phyloP scores from a whole-genome alignment of 92 coral and sea anemone species.

The Blastomussa wellsi region DNA sequence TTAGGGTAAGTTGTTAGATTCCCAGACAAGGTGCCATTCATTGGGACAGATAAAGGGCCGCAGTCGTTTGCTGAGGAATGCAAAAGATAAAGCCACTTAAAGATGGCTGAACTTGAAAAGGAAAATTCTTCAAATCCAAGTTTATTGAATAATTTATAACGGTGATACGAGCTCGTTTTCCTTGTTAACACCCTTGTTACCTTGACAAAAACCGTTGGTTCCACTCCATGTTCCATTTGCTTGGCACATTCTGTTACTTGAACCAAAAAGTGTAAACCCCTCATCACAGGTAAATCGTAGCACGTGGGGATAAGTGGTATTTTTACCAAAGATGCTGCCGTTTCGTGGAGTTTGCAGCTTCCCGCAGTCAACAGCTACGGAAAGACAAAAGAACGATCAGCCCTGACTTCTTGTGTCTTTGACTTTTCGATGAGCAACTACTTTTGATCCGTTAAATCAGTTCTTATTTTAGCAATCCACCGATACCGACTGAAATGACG shows the following conservation, averaged over 20 bases:
- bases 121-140: neutral
- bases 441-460: no score
- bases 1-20: constrained; percentile 58
- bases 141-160: no score
- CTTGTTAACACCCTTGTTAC: constrained; percentile 15
- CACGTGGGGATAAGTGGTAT: constrained; percentile 45
- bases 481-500: neutral
- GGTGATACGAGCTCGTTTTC: neutral
- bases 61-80: constrained; percentile 57
- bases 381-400: neutral
- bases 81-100: neutral
- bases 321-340: constrained; percentile 39
- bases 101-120: neutral
- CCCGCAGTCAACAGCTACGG: constrained; percentile 58
- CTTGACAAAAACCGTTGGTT: constrained; percentile 34
- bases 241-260: constrained; percentile 46
- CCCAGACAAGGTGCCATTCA: constrained; percentile 56
- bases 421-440: neutral
- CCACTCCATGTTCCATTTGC: constrained; percentile 79
- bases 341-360: constrained; percentile 27
- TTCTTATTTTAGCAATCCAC: no score
- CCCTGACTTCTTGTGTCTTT: neutral
- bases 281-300: constrained; percentile 49
- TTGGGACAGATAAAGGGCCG: constrained; percentile 53
- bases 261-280: constrained; percentile 64